Base-by-base conservation (phyloP, 2,797 vertebrate species). In the Anableps anableps region DNA sequence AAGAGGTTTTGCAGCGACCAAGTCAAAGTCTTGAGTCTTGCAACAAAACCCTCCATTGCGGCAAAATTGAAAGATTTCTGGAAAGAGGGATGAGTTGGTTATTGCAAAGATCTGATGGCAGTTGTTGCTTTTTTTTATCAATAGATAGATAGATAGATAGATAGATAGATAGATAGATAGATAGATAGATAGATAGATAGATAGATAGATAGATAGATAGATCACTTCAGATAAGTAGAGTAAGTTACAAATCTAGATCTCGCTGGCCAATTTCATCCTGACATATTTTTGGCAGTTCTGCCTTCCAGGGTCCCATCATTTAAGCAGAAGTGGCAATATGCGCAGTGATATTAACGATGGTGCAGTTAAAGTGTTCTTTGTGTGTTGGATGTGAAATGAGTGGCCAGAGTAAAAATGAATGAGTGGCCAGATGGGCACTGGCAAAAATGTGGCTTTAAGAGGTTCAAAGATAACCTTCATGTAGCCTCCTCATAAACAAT, bases 381-480 rank as follows among this genome's bases (percentile, higher is more conserved):
- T 58, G n/a, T 75, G 26, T 45, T 29, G 26, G 26, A 43, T 55
- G 23, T 53, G 11, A n/a, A 11, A 53, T 19, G 36, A 53, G 21
- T 53, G 72, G 72, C 34, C 53, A 31, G 1, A 16, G 14, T 70
- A 62, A 55, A 55, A n/a, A n/a, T 3, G 26, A 55, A n/a, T 13
- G 53, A 55, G 53, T 55, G 26, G 72, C 83, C 87, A 89, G 85
- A 88, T 87, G 85, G 81, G 79, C 74, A 58, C 60, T 62, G 29
- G 51, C 66, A 36, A 66, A 68, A 78, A 81, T n/a, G 55, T 78
- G 51, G 34, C 72, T 74, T 26, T 38, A 74, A 74, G 38, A 38
- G 66, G 60, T 81, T 83, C 38, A 75, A 76, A 71, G 58, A 60
- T 58, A 75, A 71, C 77, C 47, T 78, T 43, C 34, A 10, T 31